These are phyloP conservation scores for Perca schrenkii DNA, from an alignment of 2,113 vertebrate species.

Conservation along the genomic window DNA sequence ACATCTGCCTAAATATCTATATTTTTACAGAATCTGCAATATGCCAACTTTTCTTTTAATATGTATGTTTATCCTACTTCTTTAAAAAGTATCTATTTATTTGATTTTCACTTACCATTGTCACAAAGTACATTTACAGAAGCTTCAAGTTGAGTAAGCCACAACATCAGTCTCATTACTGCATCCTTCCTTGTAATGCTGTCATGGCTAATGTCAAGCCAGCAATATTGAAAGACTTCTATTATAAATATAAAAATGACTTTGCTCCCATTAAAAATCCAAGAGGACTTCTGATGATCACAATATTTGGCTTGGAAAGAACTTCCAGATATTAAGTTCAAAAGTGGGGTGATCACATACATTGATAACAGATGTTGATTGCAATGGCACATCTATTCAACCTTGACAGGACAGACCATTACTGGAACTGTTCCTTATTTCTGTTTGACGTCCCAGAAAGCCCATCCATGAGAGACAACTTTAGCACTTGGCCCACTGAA, in stretches of 20 bases:
- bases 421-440: background rate
- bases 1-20: background rate
- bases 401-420: background rate
- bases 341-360: too few relatives aligned
- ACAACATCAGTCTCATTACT: slow-evolving; percentile 50
- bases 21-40: background rate
- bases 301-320: background rate
- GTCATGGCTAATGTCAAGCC: slow-evolving; percentile 47
- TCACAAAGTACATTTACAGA: slow-evolving; percentile 24
- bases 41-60: background rate
- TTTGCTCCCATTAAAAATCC: background rate
- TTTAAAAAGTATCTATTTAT: background rate
- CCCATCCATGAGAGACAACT: background rate
- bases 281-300: background rate
- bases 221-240: slow-evolving; percentile 6
- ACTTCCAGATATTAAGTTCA: background rate
- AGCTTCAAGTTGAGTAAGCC: slow-evolving; percentile 29
- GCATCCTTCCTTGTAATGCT: slow-evolving; percentile 42
- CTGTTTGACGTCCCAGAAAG: background rate
- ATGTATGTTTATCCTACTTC: too few relatives aligned
- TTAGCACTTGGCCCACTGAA: background rate
- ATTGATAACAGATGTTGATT: background rate
- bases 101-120: background rate
- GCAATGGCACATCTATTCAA: background rate
- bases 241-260: slow-evolving; percentile 10